Conservation (phyloP, 2,113 vertebrate species). For the Nannospalax galili region DNA sequence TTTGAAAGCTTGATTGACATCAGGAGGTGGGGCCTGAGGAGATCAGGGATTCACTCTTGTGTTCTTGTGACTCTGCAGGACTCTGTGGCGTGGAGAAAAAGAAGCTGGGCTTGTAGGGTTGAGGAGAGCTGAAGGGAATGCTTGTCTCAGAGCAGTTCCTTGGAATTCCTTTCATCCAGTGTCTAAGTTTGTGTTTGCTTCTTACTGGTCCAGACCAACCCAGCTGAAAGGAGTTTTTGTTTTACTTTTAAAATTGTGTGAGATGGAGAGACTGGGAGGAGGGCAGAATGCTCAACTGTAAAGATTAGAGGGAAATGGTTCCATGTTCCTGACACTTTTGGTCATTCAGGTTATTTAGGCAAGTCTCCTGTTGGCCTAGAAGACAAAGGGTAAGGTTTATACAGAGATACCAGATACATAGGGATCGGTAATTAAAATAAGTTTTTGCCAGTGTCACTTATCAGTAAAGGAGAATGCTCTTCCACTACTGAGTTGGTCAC, state of each 20-base stretch:
- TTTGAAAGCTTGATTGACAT: background rate
- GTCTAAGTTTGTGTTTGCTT: background rate
- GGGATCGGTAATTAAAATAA: slow-evolving; percentile 6
- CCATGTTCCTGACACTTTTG: slow-evolving; percentile 18
- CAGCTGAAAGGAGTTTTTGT: background rate
- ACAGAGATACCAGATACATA: background rate
- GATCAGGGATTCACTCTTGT: background rate
- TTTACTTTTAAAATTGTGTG: background rate
- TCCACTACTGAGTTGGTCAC: background rate
- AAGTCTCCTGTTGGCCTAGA: background rate
- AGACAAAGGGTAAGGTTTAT: background rate
- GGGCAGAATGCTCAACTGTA: background rate
- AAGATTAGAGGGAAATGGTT: background rate
- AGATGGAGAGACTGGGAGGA: background rate
- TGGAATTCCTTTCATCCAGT: background rate
- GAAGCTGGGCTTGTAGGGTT: background rate
- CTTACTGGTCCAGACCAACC: background rate
- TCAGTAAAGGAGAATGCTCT: background rate
- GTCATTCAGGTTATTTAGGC: slow-evolving; percentile 35
- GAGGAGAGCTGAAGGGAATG: background rate
- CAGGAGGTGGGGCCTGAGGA: background rate
- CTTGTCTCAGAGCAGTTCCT: background rate
- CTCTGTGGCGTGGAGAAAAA: background rate
- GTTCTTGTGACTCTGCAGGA: background rate
- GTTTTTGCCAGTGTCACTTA: background rate